Conservation (phyloP, 1,140 invertebrate genomes). For the Scaptomyza graminum region DNA sequence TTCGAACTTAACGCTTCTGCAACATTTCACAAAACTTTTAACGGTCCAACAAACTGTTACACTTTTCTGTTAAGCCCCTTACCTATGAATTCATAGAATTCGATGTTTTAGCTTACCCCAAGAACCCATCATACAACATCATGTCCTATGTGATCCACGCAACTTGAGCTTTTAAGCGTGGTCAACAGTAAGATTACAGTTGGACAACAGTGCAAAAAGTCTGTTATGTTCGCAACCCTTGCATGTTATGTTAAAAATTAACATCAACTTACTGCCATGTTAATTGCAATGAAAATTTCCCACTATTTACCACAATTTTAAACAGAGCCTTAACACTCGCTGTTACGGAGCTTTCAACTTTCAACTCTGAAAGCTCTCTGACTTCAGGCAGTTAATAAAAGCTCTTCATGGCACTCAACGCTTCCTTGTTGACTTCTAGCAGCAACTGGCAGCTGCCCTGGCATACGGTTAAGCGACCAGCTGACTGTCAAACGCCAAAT, state of each 20-base stretch:
- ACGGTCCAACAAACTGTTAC: not conserved
- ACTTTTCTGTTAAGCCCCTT: constrained; percentile 4
- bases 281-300: constrained; percentile 25
- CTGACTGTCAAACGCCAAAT: constrained; percentile 61
- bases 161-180: not conserved
- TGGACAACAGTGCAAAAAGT: not conserved
- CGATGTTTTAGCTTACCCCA: not conserved
- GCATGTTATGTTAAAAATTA: not conserved
- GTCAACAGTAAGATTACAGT: not conserved
- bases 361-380: constrained; percentile 11
- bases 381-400: constrained; percentile 36
- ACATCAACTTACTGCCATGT: not conserved
- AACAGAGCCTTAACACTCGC: not conserved
- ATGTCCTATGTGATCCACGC: too few relatives aligned
- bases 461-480: constrained; percentile 39
- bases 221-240: constrained; percentile 8
- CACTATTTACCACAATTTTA: constrained; percentile 52
- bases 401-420: constrained; percentile 27
- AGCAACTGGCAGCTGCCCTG: constrained; percentile 37
- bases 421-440: constrained; percentile 57
- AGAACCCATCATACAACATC: too few relatives aligned
- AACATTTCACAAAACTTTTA: not conserved
- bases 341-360: constrained; percentile 29
- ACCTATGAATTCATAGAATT: not conserved
- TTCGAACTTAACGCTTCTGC: too few relatives aligned